A percentile compares a stretch with the other conserved stretches of the same genome.
Conservation (phyloP, 2,888 invertebrate species). For the Eueremaeus valkanovi region DNA sequence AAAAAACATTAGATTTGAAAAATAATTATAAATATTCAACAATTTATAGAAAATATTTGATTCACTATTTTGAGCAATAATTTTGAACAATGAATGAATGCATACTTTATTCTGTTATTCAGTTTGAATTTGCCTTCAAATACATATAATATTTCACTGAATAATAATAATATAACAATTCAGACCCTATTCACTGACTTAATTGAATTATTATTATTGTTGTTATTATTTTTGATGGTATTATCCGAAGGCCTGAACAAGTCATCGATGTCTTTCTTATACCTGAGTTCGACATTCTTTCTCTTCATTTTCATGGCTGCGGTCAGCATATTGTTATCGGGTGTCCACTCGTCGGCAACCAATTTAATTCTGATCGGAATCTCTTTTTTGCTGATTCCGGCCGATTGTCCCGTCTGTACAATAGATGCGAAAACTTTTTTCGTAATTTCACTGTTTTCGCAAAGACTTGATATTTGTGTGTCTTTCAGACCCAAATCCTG, state of each 20-base stretch:
- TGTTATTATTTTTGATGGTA: not conserved
- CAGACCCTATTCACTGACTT: not conserved
- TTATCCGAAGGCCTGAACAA: conserved; percentile 52
- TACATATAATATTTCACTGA: too few relatives aligned
- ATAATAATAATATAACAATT: too few relatives aligned
- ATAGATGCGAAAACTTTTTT: conserved; percentile 21
- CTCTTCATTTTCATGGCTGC: conserved; percentile 58
- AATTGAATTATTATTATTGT: conserved; percentile 20
- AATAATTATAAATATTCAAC: too few relatives aligned
- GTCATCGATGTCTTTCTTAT: conserved; percentile 52
- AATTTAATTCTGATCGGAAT: conserved; percentile 55
- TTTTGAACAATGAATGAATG: too few relatives aligned
- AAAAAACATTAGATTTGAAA: too few relatives aligned
- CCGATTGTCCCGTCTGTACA: conserved; percentile 12
- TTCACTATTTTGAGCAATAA: too few relatives aligned
- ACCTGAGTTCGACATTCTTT: conserved; percentile 55
- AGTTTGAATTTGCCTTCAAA: not conserved
- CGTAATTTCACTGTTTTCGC: conserved; percentile 39
- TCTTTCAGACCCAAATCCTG: conserved; percentile 42
- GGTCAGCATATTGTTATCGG: conserved; percentile 57
- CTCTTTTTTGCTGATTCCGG: conserved; percentile 49
- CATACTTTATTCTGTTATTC: too few relatives aligned
- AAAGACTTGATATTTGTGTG: conserved; percentile 40
- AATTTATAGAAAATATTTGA: too few relatives aligned
- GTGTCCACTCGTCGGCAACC: conserved; percentile 57